Evolutionary conservation across 2,888 invertebrate genomes (phyloP), one percentile per base, ranked within the genome.

Genomic region (Andricus quercusramuli): DNA sequence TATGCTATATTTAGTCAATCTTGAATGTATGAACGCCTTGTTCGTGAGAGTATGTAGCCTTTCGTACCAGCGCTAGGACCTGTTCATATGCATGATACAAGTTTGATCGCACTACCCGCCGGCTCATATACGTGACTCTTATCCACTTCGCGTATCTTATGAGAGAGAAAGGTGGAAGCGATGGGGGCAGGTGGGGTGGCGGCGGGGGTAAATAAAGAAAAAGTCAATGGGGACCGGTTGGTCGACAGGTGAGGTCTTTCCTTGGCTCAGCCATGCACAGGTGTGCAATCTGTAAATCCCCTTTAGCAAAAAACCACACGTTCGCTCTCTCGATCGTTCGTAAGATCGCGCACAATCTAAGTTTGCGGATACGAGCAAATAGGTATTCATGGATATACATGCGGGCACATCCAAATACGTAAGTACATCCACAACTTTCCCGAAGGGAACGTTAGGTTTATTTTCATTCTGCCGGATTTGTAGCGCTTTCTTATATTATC

Each of bases 211-310:
- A 90, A 89, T 86, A 88, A 91, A 91, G 90, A 91, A 91, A 91
- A 91, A 92, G 91, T 90, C 89, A 90, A 91, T 89, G 89, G 87
- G 89, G 92, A 92, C 91, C 91, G 92, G 92, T 92, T 91, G 89
- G 87, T 90, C 92, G 89, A 91, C 91, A 91, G 91, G 90, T 92
- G 91, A 91, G 90, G 91, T 91, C 92, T 91, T 91, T 91, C 88
- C 90, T 89, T 89, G 87, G 84, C 87, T 87, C 85, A 85, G 86
- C 86, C 87, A 87, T 84, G 89, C 90, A 91, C 92, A 92, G 91
- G 90, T 92, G 91, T 90, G 90, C 91, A 90, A 91, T 92, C 91
- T 90, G 91, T 89, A 90, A 92, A 90, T 89, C 88, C 89, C 87
- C 89, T 88, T 88, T 86, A 85, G 88, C 87, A 89, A 90, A 90